Evolutionary conservation across 2,888 invertebrate species (phyloP).

Genomic region (Zaprionus bogoriensis): DNA sequence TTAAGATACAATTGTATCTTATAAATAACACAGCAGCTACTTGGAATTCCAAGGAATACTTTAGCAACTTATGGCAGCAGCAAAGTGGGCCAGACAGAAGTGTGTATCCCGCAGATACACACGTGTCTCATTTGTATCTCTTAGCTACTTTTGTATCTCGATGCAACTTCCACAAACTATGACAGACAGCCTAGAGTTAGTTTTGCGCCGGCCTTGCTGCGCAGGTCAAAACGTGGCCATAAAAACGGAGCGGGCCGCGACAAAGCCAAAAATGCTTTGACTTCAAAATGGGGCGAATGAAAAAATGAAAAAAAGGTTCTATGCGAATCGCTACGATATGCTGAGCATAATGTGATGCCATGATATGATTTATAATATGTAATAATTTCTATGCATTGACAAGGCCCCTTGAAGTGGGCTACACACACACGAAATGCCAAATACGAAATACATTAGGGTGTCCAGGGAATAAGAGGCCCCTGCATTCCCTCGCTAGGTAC

Average conservation of each 20-base stretch:
- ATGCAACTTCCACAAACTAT: neutral
- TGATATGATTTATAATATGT: conserved; percentile 73
- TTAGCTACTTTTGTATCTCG: neutral
- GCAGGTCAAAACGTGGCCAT: no score
- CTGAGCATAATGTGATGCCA: conserved; percentile 68
- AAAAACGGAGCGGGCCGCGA: neutral
- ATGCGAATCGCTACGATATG: conserved; percentile 22
- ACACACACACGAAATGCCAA: conserved; percentile 14
- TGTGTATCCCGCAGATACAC: neutral
- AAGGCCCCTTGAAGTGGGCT: conserved; percentile 3
- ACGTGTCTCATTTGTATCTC: neutral
- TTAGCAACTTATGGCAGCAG: neutral
- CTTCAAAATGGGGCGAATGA: conserved; percentile 29
- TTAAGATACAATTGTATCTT: neutral
- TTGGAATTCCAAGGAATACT: neutral
- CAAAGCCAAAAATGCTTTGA: conserved; percentile 42
- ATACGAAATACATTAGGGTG: conserved; percentile 54
- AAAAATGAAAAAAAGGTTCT: conserved; percentile 41
- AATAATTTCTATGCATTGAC: conserved; percentile 69
- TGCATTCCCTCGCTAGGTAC: neutral
- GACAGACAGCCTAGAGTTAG: neutral
- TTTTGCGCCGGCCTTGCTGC: neutral
- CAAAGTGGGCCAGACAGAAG: no score
- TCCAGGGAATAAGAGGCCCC: conserved; percentile 27
- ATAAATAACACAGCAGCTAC: neutral